phyloP scores from a whole-genome alignment of 2,888 invertebrate genomes.

The Sinodicranocentrus sp. region DNA sequence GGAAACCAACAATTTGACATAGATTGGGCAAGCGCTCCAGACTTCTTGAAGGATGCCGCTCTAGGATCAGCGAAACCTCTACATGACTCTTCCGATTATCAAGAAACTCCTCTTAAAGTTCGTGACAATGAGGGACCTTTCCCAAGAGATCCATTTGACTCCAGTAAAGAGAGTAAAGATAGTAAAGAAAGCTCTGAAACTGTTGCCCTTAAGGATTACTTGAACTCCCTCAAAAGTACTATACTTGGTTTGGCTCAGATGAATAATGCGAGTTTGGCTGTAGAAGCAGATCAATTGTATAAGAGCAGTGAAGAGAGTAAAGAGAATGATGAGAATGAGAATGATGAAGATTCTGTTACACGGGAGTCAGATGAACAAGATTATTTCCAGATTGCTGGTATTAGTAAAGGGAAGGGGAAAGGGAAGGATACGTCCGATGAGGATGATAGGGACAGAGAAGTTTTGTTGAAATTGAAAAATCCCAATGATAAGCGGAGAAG shows the following conservation, averaged over 20 bases:
- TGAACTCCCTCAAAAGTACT: conserved; percentile 57
- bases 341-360: conserved; percentile 1
- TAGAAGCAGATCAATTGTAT: conserved; percentile 21
- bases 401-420: neutral
- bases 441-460: conserved; percentile 20
- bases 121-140: neutral
- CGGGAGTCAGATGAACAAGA: conserved; percentile 24
- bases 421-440: neutral
- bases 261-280: conserved; percentile 61
- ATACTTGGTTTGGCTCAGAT: conserved; percentile 60
- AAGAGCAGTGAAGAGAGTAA: conserved; percentile 42
- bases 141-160: neutral
- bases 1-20: conserved; percentile 4
- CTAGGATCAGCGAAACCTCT: neutral
- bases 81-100: neutral
- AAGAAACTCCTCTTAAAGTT: conserved; percentile 32
- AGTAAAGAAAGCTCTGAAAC: neutral
- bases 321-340: too few species aligned
- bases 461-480: conserved; percentile 30
- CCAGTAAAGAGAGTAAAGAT: neutral
- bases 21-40: neutral
- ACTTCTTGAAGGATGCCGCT: neutral
- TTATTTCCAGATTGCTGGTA: conserved; percentile 21
- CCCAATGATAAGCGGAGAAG: conserved; percentile 25
- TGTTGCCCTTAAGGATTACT: conserved; percentile 40